phyloP scores from a whole-genome alignment of 1,140 invertebrate species.

The Brachionus rubens region DNA sequence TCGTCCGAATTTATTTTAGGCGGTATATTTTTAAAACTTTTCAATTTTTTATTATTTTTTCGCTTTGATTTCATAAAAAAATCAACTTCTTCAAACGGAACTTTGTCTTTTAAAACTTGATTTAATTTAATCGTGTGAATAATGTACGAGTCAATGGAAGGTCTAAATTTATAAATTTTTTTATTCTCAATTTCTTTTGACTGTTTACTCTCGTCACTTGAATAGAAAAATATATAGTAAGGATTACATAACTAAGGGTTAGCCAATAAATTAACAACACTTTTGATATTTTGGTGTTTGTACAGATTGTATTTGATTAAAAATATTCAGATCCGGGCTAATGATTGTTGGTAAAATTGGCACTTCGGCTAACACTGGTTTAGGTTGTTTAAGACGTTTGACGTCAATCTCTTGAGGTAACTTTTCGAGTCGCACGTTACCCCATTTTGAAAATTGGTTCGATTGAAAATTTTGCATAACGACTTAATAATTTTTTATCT shows the following conservation, averaged over 20 bases:
- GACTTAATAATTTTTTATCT: too few relatives aligned
- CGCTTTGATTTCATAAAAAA: constrained; percentile 21
- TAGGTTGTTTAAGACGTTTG: background rate
- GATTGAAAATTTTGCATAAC: background rate
- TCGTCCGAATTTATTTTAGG: background rate
- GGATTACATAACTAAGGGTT: background rate
- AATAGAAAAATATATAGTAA: background rate
- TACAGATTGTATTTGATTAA: constrained; percentile 3
- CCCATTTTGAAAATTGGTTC: background rate
- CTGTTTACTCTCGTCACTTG: background rate
- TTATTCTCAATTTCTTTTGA: background rate
- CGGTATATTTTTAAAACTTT: background rate
- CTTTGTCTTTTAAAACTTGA: constrained; percentile 3
- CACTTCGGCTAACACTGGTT: background rate
- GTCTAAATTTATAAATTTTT: constrained; percentile 18
- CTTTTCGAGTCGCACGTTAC: background rate
- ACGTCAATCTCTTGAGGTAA: background rate
- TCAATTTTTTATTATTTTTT: background rate
- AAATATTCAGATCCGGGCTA: background rate
- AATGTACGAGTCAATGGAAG: constrained; percentile 25
- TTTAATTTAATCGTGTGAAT: constrained; percentile 42
- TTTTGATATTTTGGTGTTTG: background rate
- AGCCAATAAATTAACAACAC: background rate
- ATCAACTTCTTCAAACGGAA: constrained; percentile 7
- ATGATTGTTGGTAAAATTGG: constrained; percentile 9